Evolutionary conservation across 2,888 invertebrate species (phyloP), one percentile per base, ranked within the genome.

Genomic region (Allygus modestus): DNA sequence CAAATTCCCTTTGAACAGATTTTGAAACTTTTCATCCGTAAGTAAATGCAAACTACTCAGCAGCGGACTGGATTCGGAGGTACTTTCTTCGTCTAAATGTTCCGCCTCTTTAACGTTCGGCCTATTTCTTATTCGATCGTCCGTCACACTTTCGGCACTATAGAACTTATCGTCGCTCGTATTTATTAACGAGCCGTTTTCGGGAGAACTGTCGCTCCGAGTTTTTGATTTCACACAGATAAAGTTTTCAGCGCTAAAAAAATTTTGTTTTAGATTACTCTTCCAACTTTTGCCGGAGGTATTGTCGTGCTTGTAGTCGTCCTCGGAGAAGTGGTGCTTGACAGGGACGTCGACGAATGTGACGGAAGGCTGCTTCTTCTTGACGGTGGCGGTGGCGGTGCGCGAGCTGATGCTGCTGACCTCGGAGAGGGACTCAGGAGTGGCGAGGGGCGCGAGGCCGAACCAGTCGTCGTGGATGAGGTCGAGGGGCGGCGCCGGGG

Each of bases 401-500:
- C 86, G 79, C 11, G 96, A 95, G 87, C 94, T 94, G 83, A 95
- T 93, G 89, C 95, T 95, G 1, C 96, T 96, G n/a, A 95, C 93
- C 89, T 96, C 96, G 0, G 96, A 96, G 17, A 97, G 90, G 0
- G 95, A 96, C 89, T 97, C 96, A 0, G 96, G 96, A 81, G 96
- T 96, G 12, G 97, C 97, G 28, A 97, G 89, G 0, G 97, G 96
- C 0, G 96, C 97, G 85, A 94, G 90, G 0, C 94, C 94, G 86
- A 93, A 92, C 94, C 94, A 94, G 87, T 94, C 94, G 87, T 94
- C 94, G 87, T 93, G 92, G 65, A 93, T 91, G 33, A 93, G 89
- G 87, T 93, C 93, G 1, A 92, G 89, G 37, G 87, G 88, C n/a
- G 87, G 88, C 88, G 90, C 86, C 89, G 85, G 9, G 89, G 85